Evolutionary conservation across 2,888 invertebrate species (phyloP).

Genomic region (Mesochorus sp.): DNA sequence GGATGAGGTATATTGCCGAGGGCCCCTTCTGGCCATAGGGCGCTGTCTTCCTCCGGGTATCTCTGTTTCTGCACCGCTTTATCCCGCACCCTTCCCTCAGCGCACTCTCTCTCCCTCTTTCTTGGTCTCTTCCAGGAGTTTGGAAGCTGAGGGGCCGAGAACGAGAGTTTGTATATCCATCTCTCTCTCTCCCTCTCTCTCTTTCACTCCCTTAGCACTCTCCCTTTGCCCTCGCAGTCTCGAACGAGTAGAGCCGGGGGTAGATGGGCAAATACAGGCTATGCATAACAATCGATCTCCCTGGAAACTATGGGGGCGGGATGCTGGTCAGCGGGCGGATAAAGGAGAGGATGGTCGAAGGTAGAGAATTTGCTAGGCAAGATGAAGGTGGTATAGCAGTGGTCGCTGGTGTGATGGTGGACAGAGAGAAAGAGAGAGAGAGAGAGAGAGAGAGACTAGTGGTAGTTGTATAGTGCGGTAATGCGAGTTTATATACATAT

Average conservation of each 20-base stretch:
- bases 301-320: slow-evolving; percentile 80
- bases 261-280: slow-evolving; percentile 82
- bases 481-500: slow-evolving; percentile 32
- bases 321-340: slow-evolving; percentile 79
- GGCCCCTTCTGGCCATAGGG: slow-evolving; percentile 72
- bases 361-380: slow-evolving; percentile 56
- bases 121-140: slow-evolving; percentile 51
- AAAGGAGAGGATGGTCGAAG: slow-evolving; percentile 71
- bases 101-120: slow-evolving; percentile 44
- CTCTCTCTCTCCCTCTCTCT: slow-evolving; percentile 28
- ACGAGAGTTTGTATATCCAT: not conserved
- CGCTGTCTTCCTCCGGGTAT: slow-evolving; percentile 10
- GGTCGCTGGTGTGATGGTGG: not conserved
- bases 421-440: not conserved
- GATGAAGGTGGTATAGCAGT: slow-evolving; percentile 54
- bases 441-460: slow-evolving; percentile 30
- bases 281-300: slow-evolving; percentile 82
- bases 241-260: slow-evolving; percentile 62
- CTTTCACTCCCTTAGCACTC: too few species aligned
- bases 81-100: slow-evolving; percentile 25
- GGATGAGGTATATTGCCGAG: slow-evolving; percentile 52
- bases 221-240: slow-evolving; percentile 43
- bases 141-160: slow-evolving; percentile 31
- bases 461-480: slow-evolving; percentile 51
- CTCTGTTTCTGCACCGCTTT: not conserved